These are phyloP conservation scores for Athripsodes cinereus DNA, from an alignment of 2,888 invertebrate genomes.

Conservation along the genomic window DNA sequence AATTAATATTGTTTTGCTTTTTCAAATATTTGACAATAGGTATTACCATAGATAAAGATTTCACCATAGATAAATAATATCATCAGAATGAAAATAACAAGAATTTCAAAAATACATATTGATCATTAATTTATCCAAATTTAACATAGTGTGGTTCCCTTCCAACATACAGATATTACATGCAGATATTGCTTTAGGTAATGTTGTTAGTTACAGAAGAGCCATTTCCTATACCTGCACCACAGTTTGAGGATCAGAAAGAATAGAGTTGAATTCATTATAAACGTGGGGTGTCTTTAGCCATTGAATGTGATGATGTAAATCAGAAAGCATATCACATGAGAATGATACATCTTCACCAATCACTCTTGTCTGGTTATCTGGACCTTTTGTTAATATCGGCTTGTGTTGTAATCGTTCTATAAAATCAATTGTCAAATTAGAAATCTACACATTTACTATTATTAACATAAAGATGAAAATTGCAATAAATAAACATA, in stretches of 20 bases:
- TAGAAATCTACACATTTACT: too few relatives aligned
- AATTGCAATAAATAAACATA: too few relatives aligned
- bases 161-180: not conserved
- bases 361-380: slow-evolving; percentile 69
- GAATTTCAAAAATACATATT: not conserved
- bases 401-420: slow-evolving; percentile 83
- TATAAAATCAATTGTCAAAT: slow-evolving; percentile 47
- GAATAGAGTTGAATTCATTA: not conserved
- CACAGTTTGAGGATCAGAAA: slow-evolving; percentile 6
- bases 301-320: slow-evolving; percentile 82
- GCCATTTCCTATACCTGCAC: slow-evolving; percentile 23
- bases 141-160: too few relatives aligned
- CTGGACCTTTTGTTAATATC: slow-evolving; percentile 67
- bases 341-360: slow-evolving; percentile 69
- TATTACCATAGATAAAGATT: not conserved
- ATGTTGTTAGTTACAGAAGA: slow-evolving; percentile 15
- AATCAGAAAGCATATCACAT: slow-evolving; percentile 79
- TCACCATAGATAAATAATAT: not conserved
- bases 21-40: too few relatives aligned
- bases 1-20: too few relatives aligned
- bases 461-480: too few relatives aligned
- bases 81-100: not conserved
- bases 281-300: slow-evolving; percentile 36
- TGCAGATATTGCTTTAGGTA: not conserved
- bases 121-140: not conserved